Conservation (phyloP, 2,888 invertebrate species). For the Drosophila setosimentum region DNA sequence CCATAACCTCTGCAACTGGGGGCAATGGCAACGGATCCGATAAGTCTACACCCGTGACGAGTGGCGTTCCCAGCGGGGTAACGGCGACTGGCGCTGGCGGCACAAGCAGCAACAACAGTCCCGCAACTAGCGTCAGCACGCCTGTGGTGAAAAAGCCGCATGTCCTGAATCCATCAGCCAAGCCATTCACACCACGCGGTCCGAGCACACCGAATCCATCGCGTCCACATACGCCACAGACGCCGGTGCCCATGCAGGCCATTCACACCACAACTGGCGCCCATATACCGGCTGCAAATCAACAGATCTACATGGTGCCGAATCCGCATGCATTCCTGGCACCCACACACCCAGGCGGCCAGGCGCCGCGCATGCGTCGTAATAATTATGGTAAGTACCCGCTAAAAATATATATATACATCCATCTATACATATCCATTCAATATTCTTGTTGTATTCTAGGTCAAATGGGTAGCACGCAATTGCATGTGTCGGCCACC, state of each 20-base stretch:
- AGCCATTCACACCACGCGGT: conserved; percentile 93
- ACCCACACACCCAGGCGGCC: conserved; percentile 83
- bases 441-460: neutral
- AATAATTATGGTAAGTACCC: conserved; percentile 79
- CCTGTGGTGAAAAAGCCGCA: conserved; percentile 88
- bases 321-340: conserved; percentile 83
- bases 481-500: conserved; percentile 91
- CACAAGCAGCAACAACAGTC: conserved; percentile 36
- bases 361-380: conserved; percentile 85
- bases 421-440: neutral
- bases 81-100: conserved; percentile 19
- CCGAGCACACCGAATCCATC: conserved; percentile 88
- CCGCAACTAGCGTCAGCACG: conserved; percentile 64
- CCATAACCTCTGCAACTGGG: conserved; percentile 38
- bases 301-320: conserved; percentile 84
- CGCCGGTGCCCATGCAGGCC: conserved; percentile 87
- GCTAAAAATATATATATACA: accelerated
- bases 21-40: conserved; percentile 31
- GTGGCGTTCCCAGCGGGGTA: conserved; percentile 12
- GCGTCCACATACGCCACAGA: conserved; percentile 94
- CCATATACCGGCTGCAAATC: conserved; percentile 82
- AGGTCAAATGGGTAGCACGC: conserved; percentile 87
- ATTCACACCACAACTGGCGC: conserved; percentile 79
- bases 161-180: conserved; percentile 93
- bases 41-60: conserved; percentile 46